Conservation (phyloP, 2,888 invertebrate species). For the Thelaira solivaga region DNA sequence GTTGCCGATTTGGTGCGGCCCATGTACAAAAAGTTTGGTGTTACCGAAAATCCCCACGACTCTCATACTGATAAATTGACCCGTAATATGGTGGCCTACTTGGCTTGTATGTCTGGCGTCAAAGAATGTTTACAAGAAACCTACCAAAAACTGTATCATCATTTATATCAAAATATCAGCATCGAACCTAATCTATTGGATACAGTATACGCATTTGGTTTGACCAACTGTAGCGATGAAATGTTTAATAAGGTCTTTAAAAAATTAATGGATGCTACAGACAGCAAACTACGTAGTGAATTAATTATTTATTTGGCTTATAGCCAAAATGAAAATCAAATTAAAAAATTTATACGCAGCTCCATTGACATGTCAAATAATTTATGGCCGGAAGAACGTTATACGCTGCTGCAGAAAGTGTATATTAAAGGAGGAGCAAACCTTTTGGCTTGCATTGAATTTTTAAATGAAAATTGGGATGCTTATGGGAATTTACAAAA, state of each 20-base stretch:
- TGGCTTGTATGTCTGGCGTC: constrained; percentile 72
- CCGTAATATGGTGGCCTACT: constrained; percentile 70
- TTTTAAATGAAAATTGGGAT: constrained; percentile 76
- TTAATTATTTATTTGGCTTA: constrained; percentile 83
- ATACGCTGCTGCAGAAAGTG: constrained; percentile 68
- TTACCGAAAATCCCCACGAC: constrained; percentile 69
- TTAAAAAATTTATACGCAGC: constrained; percentile 78
- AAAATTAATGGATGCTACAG: constrained; percentile 78
- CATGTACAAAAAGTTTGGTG: constrained; percentile 71
- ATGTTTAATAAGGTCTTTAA: constrained; percentile 82
- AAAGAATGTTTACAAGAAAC: constrained; percentile 70
- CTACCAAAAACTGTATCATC: constrained; percentile 68
- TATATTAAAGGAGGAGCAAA: constrained; percentile 76
- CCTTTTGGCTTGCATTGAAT: constrained; percentile 78
- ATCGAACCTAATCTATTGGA: constrained; percentile 73
- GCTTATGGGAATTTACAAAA: constrained; percentile 69
- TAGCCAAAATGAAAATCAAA: constrained; percentile 78
- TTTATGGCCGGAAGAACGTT: constrained; percentile 69
- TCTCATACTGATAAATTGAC: constrained; percentile 70
- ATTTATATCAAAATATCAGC: constrained; percentile 60
- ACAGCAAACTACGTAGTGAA: constrained; percentile 80
- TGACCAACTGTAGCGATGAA: constrained; percentile 74
- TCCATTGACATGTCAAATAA: constrained; percentile 66
- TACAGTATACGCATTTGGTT: constrained; percentile 74
- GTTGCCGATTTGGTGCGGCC: constrained; percentile 66